A percentile compares a stretch with the other conserved stretches of the same genome.
These are phyloP conservation scores for Bilobella aurantiaca DNA, from an alignment of 1,140 invertebrate species.

Conservation along the genomic window DNA sequence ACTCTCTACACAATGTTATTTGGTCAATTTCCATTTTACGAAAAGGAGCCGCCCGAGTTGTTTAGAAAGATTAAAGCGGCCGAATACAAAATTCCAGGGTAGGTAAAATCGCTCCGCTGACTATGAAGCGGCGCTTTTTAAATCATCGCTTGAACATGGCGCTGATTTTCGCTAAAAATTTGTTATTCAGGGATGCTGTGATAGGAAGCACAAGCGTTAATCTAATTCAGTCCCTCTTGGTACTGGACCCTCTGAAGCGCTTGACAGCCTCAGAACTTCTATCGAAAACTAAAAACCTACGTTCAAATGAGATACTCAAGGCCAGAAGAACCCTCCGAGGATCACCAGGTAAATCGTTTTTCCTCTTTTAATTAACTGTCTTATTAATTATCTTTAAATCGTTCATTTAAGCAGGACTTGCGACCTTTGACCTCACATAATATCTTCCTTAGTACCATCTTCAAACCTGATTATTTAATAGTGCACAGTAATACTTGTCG, in stretches of 20 bases:
- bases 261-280: constrained; percentile 50
- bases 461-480: neutral
- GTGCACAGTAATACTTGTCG: neutral
- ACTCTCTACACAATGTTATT: constrained; percentile 75
- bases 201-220: constrained; percentile 10
- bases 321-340: neutral
- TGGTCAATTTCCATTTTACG: constrained; percentile 78
- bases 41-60: constrained; percentile 51
- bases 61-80: constrained; percentile 65
- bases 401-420: neutral
- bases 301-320: neutral
- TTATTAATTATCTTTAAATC: neutral
- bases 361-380: neutral
- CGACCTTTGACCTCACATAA: neutral
- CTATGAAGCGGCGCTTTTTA: neutral
- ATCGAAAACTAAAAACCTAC: constrained; percentile 18
- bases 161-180: neutral
- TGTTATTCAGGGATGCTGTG: neutral
- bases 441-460: neutral
- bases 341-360: neutral
- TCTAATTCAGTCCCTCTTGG: constrained; percentile 49
- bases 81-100: constrained; percentile 56
- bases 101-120: constrained; percentile 34
- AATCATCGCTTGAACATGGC: neutral
- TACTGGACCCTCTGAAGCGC: constrained; percentile 48